Evolutionary conservation across 30 jellyfish, hydroid and myxozoan genomes (phyloP).

Genomic region (Pelagia noctiluca): DNA sequence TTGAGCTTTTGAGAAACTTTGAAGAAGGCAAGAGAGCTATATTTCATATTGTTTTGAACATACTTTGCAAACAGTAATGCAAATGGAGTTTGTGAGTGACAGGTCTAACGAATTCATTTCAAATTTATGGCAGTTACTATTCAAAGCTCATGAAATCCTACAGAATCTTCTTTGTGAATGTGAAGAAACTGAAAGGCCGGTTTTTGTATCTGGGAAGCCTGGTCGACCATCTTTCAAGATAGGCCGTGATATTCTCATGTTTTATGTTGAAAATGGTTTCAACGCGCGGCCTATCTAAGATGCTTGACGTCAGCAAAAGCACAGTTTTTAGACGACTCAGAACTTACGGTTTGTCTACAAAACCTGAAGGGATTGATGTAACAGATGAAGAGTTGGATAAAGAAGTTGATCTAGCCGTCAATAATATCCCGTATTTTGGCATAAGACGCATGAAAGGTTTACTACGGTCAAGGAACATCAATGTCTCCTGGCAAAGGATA

Average conservation of each 20-base stretch:
- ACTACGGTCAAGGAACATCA: slow-evolving; percentile 22
- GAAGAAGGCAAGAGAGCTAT: background rate
- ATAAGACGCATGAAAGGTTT: slow-evolving; percentile 46
- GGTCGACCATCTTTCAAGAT: slow-evolving; percentile 42
- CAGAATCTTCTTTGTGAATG: background rate
- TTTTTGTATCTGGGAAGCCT: slow-evolving; percentile 43
- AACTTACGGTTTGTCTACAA: slow-evolving; percentile 27
- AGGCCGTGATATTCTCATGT: slow-evolving; percentile 16
- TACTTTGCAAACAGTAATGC: slow-evolving; percentile 17
- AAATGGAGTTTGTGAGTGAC: slow-evolving; percentile 32
- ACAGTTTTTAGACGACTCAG: slow-evolving; percentile 43
- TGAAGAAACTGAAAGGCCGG: background rate
- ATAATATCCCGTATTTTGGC: slow-evolving; percentile 23
- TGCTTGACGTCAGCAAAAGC: slow-evolving; percentile 52
- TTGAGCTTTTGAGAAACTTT: background rate
- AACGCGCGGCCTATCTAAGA: slow-evolving; percentile 24
- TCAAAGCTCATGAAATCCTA: background rate
- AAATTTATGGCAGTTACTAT: slow-evolving; percentile 10
- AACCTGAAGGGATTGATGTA: slow-evolving; percentile 9
- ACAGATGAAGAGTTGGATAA: slow-evolving; percentile 37
- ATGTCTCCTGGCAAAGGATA: slow-evolving; percentile 33
- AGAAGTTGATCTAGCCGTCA: slow-evolving; percentile 30
- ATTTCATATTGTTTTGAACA: slow-evolving; percentile 16
- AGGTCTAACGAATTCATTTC: slow-evolving; percentile 5
- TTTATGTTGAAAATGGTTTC: slow-evolving; percentile 35